Evolutionary conservation across 2,888 invertebrate species (phyloP), one percentile per base, ranked within the genome.

Genomic region (Tryphoninae sp.): DNA sequence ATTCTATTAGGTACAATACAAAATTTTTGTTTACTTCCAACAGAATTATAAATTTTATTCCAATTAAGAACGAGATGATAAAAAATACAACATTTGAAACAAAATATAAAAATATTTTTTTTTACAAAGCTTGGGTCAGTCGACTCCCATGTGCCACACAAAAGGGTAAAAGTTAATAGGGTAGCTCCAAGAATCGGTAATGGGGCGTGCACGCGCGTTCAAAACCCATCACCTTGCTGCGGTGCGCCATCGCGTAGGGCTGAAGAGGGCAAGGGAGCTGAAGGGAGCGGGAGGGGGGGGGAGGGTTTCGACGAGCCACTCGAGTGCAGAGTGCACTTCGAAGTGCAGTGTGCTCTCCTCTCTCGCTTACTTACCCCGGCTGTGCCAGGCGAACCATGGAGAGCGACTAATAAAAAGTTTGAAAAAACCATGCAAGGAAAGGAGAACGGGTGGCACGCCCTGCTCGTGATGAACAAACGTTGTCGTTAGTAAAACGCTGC

Each of bases 301-400:
- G 40, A 64, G 49, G 74, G 33, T 13, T 59, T 62, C 72, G 80
- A 80, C 84, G 74, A 80, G 78, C 76, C 71, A 83, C 85, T 85
- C 73, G 69, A 81, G 77, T 74, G 72, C 74, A 80, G 73, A 82
- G 84, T 83, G 83, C 84, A 83, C 85, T 85, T 75, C 6, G 33
- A 33, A 81, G 77, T 74, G 72, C 74, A 80, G 71, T 80, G 84
- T 83, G 83, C 33, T 75, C 23, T 26, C 33, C 33, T 61, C 40
- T 69, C 65, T 61, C 69, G 51, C 69, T 69, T 58, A 55, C 62
- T 80, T 58, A 55, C 75, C 7, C 71, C 59, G 58, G 19, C 59
- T n/a, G 53, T 62, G 53, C 71, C 58, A 55, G 49, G 45, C 49
- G 45, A 2, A 55, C 23, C n/a, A 33, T 53, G 40, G 33, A 40